Conservation (phyloP, 1,140 invertebrate genomes). For the Drosophila ficusphila region DNA sequence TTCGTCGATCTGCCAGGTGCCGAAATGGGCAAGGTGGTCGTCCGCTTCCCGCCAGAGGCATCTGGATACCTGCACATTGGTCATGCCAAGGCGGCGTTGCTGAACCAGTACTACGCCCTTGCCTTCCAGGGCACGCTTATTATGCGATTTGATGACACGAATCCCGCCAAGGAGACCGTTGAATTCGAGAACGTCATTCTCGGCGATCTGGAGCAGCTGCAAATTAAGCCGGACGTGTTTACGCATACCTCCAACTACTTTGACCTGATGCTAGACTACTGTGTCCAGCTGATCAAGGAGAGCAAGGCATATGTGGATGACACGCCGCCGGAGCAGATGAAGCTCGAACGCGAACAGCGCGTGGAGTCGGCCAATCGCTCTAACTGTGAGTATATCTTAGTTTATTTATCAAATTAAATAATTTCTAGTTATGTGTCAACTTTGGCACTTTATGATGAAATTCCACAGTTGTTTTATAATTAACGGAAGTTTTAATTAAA, state of each 20-base stretch:
- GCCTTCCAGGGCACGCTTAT: conserved; percentile 97
- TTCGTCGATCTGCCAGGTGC: conserved; percentile 98
- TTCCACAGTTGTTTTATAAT: too few species aligned
- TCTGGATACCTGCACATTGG: conserved; percentile 99
- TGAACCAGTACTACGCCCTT: conserved; percentile 99
- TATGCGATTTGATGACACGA: conserved; percentile 99
- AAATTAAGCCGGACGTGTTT: conserved; percentile 96
- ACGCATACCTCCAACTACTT: conserved; percentile 99
- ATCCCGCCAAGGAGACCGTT: conserved; percentile 99
- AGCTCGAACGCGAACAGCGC: conserved; percentile 95
- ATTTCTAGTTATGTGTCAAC: neutral
- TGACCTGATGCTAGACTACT: conserved; percentile 94
- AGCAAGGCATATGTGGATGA: conserved; percentile 98
- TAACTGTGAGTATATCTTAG: conserved; percentile 89
- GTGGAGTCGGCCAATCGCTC: conserved; percentile 93
- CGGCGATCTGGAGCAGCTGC: conserved; percentile 95
- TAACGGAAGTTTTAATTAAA: too few species aligned
- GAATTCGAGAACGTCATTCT: conserved; percentile 99
- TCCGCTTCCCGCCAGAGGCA: conserved; percentile 99
- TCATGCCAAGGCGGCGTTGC: conserved; percentile 98
- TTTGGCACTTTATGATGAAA: neutral
- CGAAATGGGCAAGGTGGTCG: conserved; percentile 97
- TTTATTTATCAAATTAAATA: too few species aligned
- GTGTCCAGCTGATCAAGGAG: conserved; percentile 94
- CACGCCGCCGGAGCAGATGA: conserved; percentile 97